Evolutionary conservation across 2,113 vertebrate species (phyloP).

Genomic region (Catharus bicknelli): DNA sequence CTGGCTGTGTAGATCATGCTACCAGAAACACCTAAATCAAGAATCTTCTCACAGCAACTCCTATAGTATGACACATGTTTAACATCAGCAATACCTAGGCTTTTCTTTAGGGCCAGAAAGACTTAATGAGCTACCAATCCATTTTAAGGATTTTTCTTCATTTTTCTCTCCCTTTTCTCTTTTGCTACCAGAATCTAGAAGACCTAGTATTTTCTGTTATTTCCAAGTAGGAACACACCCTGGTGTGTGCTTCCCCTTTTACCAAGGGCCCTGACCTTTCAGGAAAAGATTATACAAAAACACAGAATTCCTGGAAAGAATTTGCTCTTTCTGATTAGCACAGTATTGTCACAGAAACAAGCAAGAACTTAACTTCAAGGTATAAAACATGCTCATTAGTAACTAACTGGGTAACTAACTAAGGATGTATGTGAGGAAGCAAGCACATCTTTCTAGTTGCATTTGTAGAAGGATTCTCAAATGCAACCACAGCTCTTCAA

Average conservation of each 20-base stretch:
- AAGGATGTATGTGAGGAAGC: not conserved
- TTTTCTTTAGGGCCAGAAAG: not conserved
- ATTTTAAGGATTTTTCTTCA: not conserved
- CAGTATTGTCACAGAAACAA: not conserved
- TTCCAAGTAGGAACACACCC: not conserved
- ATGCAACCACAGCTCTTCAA: not conserved
- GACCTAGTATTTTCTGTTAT: not conserved
- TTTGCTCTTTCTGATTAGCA: not conserved
- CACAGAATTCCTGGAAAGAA: constrained; percentile 10
- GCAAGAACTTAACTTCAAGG: not conserved
- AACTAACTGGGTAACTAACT: not conserved
- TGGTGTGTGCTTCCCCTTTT: not conserved
- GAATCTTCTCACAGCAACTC: not conserved
- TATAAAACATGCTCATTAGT: not conserved
- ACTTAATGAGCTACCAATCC: not conserved
- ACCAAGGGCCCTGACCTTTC: not conserved
- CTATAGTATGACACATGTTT: not conserved
- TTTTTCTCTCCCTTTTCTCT: accelerated
- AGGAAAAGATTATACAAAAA: not conserved
- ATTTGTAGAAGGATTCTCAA: not conserved
- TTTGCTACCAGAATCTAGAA: not conserved
- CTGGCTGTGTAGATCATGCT: not conserved
- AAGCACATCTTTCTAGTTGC: not conserved
- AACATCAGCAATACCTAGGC: not conserved
- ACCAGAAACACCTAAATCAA: not conserved